Evolutionary conservation across 2,888 invertebrate genomes (phyloP), one percentile per base, ranked within the genome.

Genomic region (Drosophila koepferae): DNA sequence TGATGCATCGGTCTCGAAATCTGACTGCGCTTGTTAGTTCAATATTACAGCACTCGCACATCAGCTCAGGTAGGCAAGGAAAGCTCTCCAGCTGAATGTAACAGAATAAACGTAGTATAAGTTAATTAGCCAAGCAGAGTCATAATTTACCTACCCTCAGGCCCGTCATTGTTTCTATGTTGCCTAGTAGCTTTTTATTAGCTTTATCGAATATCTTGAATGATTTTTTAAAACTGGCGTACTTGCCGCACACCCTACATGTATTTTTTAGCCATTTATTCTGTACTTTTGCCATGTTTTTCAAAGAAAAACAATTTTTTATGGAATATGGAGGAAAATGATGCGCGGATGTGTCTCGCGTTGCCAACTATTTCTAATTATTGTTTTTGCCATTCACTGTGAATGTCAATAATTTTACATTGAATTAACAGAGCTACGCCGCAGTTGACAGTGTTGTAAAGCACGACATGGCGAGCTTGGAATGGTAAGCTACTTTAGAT

Each of bases 171-270:
- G 60, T 61, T 70, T 89, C 80, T 54, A 85, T 81, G 51, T 87
- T 74, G 59, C 63, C 71, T 0, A 85, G 55, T 53, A 81, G 41
- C 58, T 84, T 89, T 53, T 55, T 63, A 51, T 85, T 85, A 44
- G 46, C 56, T 59, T 72, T 72, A 9, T 85, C 85, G 31, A 85
- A 85, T 53, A 85, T 75, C 38, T 85, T 87, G 6, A 74, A 81
- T 0, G 85, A 89, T 55, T 87, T 77, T 28, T 89, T 89, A 28
- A 65, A 78, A 53, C 89, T 85, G 4, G 89, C 85, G 48, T 85
- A 85, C 60, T 85, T 89, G 12, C 82, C 88, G 34, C 85, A 85
- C 36, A 85, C 89, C 2, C 89, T 63, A 72, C 85, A 85, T 16
- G 90, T 89, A 51, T 82, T 85, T 63, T 87, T 89, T 4, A 81